Conservation (phyloP, 2,888 invertebrate species). For the Mystacides longicornis region DNA sequence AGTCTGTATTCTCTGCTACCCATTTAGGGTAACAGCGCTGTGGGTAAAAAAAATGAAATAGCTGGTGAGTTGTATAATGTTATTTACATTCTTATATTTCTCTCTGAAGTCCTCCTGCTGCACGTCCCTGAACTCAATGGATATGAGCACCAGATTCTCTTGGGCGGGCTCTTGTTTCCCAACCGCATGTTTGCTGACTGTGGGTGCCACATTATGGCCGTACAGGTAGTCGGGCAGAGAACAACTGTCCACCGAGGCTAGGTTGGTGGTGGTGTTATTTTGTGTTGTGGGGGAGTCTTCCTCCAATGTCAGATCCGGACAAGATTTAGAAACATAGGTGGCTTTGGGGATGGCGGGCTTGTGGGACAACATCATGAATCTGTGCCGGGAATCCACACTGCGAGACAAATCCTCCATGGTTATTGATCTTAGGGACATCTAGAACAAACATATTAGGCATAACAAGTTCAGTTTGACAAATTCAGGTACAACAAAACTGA, state of each 20-base stretch:
- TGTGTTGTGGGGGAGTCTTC: not conserved
- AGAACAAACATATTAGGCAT: no score
- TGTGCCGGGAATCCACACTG: constrained; percentile 68
- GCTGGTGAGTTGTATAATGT: not conserved
- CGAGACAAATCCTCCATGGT: constrained; percentile 86
- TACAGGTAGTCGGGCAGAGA: constrained; percentile 52
- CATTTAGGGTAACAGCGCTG: no score
- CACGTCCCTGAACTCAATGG: constrained; percentile 59
- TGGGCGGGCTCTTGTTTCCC: constrained; percentile 31
- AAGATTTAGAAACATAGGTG: constrained; percentile 67
- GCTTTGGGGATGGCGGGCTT: constrained; percentile 42
- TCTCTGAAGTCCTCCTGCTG: constrained; percentile 56
- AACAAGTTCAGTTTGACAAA: constrained; percentile 12
- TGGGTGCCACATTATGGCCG: not conserved
- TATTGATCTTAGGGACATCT: constrained; percentile 76
- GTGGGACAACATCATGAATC: constrained; percentile 76
- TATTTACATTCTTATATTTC: constrained; percentile 51
- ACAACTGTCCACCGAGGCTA: constrained; percentile 24
- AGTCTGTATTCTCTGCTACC: no score
- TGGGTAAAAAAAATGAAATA: no score
- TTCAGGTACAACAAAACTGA: not conserved
- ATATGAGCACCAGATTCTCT: constrained; percentile 69
- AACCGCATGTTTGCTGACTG: constrained; percentile 7
- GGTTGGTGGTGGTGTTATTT: no score
- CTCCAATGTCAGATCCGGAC: constrained; percentile 58